Evolutionary conservation across 2,797 vertebrate genomes (phyloP).

Genomic region (Gallirallus australis): DNA sequence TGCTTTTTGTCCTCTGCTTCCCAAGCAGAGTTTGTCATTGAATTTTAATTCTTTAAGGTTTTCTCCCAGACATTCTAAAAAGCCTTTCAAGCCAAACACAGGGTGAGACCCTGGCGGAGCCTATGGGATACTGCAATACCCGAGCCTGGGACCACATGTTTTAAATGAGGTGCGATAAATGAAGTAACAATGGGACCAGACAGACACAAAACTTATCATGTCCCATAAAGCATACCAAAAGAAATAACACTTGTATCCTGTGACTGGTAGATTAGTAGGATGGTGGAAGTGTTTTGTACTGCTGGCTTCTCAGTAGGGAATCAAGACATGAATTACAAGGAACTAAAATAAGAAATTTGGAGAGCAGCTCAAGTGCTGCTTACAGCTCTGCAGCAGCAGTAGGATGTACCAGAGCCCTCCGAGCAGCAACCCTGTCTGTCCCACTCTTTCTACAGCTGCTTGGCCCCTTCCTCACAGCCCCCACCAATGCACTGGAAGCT

Average conservation of each 20-base stretch:
- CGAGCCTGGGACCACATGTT: neutral
- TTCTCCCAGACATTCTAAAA: neutral
- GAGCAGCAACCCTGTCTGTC: neutral
- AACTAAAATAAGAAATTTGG: neutral
- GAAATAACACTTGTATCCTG: neutral
- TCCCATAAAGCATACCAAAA: neutral
- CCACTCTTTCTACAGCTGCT: neutral
- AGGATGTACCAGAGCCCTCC: neutral
- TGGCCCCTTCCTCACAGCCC: neutral
- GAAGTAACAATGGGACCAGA: neutral
- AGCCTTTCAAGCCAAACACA: neutral
- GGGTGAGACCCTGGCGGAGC: neutral
- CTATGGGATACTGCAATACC: neutral
- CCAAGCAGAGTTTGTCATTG: neutral
- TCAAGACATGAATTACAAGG: neutral
- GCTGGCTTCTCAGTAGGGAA: neutral
- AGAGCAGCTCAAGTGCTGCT: neutral
- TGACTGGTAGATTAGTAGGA: too few species aligned
- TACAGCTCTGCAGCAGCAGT: neutral
- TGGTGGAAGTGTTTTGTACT: neutral
- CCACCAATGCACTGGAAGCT: neutral
- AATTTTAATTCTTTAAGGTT: neutral
- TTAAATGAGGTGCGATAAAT: neutral
- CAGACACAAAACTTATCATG: rapidly evolving
- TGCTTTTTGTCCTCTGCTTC: neutral